These are phyloP conservation scores for Aphrophora alni DNA, from an alignment of 2,888 invertebrate species.

Conservation along the genomic window DNA sequence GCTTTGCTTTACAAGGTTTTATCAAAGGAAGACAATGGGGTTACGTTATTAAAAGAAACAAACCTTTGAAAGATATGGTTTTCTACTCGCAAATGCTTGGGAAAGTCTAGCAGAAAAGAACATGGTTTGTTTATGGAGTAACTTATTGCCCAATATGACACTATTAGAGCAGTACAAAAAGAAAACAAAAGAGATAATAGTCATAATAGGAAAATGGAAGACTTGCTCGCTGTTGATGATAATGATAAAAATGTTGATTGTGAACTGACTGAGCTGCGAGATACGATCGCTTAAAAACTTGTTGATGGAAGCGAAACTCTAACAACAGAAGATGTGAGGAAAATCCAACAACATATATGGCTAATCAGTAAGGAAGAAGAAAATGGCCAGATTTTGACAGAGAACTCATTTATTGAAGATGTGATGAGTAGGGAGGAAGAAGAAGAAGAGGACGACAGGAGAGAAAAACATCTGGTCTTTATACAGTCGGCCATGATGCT, in stretches of 20 bases:
- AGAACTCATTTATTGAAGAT: not conserved
- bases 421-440: not conserved
- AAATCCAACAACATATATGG: no score
- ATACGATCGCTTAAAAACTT: not conserved
- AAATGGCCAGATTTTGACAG: conserved; percentile 6
- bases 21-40: conserved; percentile 25
- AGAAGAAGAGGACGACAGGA: not conserved
- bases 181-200: not conserved
- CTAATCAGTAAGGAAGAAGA: not conserved
- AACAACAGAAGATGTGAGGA: conserved; percentile 7
- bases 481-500: not conserved
- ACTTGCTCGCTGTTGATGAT: no score
- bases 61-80: conserved; percentile 36
- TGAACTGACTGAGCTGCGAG: conserved; percentile 4
- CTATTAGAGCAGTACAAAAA: conserved; percentile 14
- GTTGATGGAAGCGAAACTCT: not conserved
- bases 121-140: conserved; percentile 31
- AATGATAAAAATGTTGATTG: no score
- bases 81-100: conserved; percentile 30
- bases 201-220: no score
- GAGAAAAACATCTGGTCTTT: not conserved
- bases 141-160: conserved; percentile 15
- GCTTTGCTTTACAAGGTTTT: conserved; percentile 28
- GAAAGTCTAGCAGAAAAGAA: conserved; percentile 14
- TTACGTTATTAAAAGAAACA: conserved; percentile 29